Conservation (phyloP, 2,888 invertebrate genomes). For the Amiota minor region DNA sequence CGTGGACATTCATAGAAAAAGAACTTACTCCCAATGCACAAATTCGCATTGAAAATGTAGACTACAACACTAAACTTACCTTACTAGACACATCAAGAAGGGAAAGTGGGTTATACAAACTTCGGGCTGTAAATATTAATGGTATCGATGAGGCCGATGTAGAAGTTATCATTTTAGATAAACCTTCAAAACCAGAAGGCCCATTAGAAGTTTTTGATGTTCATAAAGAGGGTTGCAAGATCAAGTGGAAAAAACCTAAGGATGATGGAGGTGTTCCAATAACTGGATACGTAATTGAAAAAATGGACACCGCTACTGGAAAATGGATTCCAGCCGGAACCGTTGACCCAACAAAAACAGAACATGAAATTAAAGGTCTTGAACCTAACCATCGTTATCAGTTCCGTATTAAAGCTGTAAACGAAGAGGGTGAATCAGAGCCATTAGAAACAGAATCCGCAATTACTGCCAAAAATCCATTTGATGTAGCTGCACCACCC, state of each 20-base stretch:
- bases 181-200: slow-evolving; percentile 79
- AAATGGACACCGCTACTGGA: slow-evolving; percentile 91
- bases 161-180: slow-evolving; percentile 89
- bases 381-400: slow-evolving; percentile 97
- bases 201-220: slow-evolving; percentile 93
- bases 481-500: slow-evolving; percentile 89
- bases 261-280: slow-evolving; percentile 96
- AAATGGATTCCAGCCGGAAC: slow-evolving; percentile 91
- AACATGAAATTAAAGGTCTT: slow-evolving; percentile 87
- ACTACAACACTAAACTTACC: slow-evolving; percentile 90
- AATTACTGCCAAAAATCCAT: slow-evolving; percentile 97
- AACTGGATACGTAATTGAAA: slow-evolving; percentile 93
- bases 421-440: slow-evolving; percentile 97
- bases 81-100: slow-evolving; percentile 86
- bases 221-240: slow-evolving; percentile 93
- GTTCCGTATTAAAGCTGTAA: slow-evolving; percentile 97
- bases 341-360: slow-evolving; percentile 85
- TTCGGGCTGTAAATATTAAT: slow-evolving; percentile 93
- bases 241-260: slow-evolving; percentile 95
- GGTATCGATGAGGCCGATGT: slow-evolving; percentile 95
- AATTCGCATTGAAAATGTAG: slow-evolving; percentile 88
- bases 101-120: slow-evolving; percentile 91
- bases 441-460: slow-evolving; percentile 92
- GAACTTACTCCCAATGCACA: slow-evolving; percentile 80
- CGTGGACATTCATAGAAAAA: slow-evolving; percentile 79